Percentiles rank a stretch among this genome's conserved stretches.
Evolutionary conservation across 2,797 vertebrate genomes (phyloP).

Genomic region (Momotus momota): DNA sequence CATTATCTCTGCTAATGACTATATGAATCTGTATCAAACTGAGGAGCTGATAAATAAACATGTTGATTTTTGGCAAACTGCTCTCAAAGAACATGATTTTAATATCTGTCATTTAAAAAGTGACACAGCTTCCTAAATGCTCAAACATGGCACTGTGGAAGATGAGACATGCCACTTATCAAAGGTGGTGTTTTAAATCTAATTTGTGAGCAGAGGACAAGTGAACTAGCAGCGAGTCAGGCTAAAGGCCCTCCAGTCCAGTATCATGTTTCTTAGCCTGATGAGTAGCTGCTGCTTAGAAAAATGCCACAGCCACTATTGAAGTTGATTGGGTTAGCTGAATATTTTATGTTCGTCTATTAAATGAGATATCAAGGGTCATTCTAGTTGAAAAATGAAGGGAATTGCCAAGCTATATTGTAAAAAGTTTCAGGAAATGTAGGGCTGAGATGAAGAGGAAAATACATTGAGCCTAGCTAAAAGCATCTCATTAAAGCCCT

Average conservation of each 20-base stretch:
- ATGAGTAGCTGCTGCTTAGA: neutral
- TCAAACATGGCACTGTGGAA: neutral
- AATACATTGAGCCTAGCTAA: neutral
- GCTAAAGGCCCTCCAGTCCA: neutral
- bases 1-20: slow-evolving; percentile 58
- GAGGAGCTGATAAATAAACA: slow-evolving; percentile 53
- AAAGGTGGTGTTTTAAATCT: neutral
- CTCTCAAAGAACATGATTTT: slow-evolving; percentile 31
- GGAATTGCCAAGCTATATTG: neutral
- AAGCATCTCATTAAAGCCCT: slow-evolving; percentile 32
- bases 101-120: slow-evolving; percentile 37
- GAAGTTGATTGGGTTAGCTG: neutral
- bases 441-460: slow-evolving; percentile 14
- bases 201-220: neutral
- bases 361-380: slow-evolving; percentile 15
- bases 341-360: neutral
- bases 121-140: neutral
- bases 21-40: slow-evolving; percentile 9
- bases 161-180: neutral
- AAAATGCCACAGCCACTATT: neutral
- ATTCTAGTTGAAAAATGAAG: neutral
- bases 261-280: neutral
- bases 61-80: slow-evolving; percentile 29
- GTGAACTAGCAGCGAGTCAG: neutral
- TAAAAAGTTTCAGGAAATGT: neutral